Percentiles rank a stretch among this genome's conserved stretches.
These are phyloP conservation scores for Galerucella calmariensis DNA, from an alignment of 2,888 invertebrate species.

Conservation along the genomic window DNA sequence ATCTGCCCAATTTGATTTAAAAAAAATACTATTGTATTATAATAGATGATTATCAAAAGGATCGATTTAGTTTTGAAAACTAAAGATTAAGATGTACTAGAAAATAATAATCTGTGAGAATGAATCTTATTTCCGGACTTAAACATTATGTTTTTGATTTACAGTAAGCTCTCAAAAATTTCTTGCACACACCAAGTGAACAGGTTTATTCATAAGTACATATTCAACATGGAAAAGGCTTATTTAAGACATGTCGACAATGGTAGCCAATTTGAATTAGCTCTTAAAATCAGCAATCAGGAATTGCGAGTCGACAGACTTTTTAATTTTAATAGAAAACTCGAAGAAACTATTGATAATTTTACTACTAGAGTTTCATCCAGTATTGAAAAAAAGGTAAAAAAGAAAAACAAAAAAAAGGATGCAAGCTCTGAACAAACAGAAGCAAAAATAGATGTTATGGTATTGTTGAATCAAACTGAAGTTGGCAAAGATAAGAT, in stretches of 20 bases:
- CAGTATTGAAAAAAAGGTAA: constrained; percentile 73
- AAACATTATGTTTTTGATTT: constrained; percentile 34
- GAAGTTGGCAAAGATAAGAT: constrained; percentile 50
- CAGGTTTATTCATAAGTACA: constrained; percentile 54
- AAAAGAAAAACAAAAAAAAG: constrained; percentile 60
- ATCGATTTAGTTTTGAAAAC: too few relatives aligned
- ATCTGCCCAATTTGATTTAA: too few relatives aligned
- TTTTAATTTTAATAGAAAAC: constrained; percentile 78
- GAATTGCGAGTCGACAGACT: constrained; percentile 69
- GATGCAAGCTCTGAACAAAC: constrained; percentile 48
- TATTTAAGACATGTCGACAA: constrained; percentile 68
- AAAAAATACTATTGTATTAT: too few relatives aligned
- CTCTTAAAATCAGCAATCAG: constrained; percentile 68
- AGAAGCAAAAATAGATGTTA: constrained; percentile 29
- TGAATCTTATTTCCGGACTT: not conserved
- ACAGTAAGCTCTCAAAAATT: constrained; percentile 26
- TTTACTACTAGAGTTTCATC: constrained; percentile 72
- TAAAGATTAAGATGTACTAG: too few relatives aligned
- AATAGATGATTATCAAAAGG: too few relatives aligned
- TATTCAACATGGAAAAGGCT: constrained; percentile 69
- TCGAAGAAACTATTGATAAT: constrained; percentile 71
- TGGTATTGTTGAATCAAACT: constrained; percentile 42
- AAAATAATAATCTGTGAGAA: not conserved
- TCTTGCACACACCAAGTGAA: constrained; percentile 7
- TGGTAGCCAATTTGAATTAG: constrained; percentile 68